Conservation (phyloP, 1,140 invertebrate species). For the Temnothorax longispinosus region DNA sequence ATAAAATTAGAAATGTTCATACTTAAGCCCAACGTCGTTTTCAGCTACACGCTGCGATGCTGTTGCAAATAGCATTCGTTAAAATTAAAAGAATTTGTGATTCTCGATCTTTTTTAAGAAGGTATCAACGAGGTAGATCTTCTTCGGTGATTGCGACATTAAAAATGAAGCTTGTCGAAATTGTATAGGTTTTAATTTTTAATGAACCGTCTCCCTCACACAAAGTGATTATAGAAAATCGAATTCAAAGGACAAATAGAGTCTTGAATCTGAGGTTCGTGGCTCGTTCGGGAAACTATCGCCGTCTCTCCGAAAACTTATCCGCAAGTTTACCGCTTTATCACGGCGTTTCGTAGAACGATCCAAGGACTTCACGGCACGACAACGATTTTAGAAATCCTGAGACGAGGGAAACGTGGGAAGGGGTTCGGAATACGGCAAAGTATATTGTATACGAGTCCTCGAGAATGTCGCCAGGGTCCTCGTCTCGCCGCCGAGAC, state of each 20-base stretch:
- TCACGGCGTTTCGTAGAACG: slow-evolving; percentile 64
- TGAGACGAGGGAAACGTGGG: neutral
- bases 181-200: neutral
- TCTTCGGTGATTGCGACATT: neutral
- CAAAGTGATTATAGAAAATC: neutral
- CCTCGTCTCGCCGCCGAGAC: slow-evolving; percentile 72
- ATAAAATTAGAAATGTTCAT: slow-evolving; percentile 40
- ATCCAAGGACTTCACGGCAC: slow-evolving; percentile 49
- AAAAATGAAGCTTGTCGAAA: neutral
- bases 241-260: neutral
- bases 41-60: neutral
- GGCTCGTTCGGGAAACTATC: slow-evolving; percentile 3
- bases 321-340: slow-evolving; percentile 6
- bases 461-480: slow-evolving; percentile 66
- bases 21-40: slow-evolving; percentile 1
- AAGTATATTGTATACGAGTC: slow-evolving; percentile 8
- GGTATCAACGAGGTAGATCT: too few relatives aligned
- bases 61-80: slow-evolving; percentile 7
- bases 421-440: neutral
- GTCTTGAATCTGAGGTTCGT: too few relatives aligned
- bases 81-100: slow-evolving; percentile 18
- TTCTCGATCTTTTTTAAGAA: neutral
- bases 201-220: neutral
- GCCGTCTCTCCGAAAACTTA: neutral
- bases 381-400: slow-evolving; percentile 63